Percentiles rank a stretch among this genome's conserved stretches.
phyloP scores from a whole-genome alignment of 2,113 vertebrate species.

The Alexandromys fortis region DNA sequence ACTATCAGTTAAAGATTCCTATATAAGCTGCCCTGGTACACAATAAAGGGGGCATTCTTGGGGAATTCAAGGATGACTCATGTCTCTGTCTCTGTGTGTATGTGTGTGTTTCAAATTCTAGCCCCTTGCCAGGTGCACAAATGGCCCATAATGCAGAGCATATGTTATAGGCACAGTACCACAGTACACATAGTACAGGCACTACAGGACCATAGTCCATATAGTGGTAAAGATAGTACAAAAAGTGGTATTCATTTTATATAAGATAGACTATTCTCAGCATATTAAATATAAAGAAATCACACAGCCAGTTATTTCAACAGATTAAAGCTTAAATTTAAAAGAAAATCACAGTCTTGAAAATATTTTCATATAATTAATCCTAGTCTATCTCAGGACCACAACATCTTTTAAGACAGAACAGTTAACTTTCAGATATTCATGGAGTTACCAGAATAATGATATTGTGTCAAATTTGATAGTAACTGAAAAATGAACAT shows the following conservation, averaged over 20 bases:
- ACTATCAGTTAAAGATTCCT: no score
- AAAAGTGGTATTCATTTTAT: not conserved
- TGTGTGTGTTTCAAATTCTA: no score
- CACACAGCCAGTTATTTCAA: not conserved
- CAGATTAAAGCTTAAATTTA: not conserved
- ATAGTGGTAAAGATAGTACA: not conserved
- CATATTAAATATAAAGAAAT: not conserved
- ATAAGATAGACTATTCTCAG: not conserved
- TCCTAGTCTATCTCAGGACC: not conserved
- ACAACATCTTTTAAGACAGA: no score
- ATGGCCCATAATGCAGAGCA: no score
- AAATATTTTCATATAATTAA: not conserved
- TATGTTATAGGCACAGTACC: no score
- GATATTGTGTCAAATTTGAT: not conserved
- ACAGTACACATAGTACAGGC: no score
- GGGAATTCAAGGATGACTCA: no score
- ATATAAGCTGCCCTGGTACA: no score
- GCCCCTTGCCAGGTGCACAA: no score
- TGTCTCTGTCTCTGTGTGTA: no score
- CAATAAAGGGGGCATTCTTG: no score
- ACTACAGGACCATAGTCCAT: no score
- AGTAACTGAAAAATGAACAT: not conserved
- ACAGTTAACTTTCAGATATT: not conserved
- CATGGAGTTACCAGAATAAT: not conserved
- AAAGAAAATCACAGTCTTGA: not conserved